phyloP scores from a whole-genome alignment of 2,888 invertebrate species.

The Habroteleia sp. region DNA sequence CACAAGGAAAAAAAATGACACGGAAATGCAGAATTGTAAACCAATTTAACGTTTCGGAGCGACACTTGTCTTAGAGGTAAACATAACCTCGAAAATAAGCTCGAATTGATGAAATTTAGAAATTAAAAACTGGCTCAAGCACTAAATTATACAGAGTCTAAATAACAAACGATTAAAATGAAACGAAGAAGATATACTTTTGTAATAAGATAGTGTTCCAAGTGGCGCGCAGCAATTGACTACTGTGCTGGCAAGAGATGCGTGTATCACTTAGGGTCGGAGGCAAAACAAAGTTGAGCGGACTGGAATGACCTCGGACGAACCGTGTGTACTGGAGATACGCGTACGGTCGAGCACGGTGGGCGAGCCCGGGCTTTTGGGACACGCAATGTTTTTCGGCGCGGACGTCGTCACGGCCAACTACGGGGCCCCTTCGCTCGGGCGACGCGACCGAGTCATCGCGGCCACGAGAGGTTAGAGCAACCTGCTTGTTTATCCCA shows the following conservation, averaged over 20 bases:
- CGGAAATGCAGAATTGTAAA: no score
- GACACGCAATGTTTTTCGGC: background rate
- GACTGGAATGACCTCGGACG: constrained; percentile 55
- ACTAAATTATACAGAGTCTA: no score
- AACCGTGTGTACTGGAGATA: constrained; percentile 17
- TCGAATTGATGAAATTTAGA: no score
- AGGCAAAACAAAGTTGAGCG: constrained; percentile 22
- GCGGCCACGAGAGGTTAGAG: constrained; percentile 53
- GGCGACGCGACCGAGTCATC: constrained; percentile 35
- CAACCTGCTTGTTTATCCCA: constrained; percentile 63
- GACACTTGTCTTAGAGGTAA: background rate
- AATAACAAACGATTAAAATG: no score
- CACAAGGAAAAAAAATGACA: no score
- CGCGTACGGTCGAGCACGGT: background rate
- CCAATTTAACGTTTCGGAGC: no score
- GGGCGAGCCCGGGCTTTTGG: background rate
- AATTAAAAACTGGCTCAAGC: no score
- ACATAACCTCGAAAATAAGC: background rate
- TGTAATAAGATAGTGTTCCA: no score
- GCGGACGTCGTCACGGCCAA: background rate
- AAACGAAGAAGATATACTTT: no score
- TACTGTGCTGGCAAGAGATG: no score
- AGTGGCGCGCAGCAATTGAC: no score
- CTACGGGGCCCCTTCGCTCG: background rate
- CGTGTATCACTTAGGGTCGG: no score